Evolutionary conservation across 2,113 vertebrate genomes (phyloP).

Genomic region (Lutjanus erythropterus): DNA sequence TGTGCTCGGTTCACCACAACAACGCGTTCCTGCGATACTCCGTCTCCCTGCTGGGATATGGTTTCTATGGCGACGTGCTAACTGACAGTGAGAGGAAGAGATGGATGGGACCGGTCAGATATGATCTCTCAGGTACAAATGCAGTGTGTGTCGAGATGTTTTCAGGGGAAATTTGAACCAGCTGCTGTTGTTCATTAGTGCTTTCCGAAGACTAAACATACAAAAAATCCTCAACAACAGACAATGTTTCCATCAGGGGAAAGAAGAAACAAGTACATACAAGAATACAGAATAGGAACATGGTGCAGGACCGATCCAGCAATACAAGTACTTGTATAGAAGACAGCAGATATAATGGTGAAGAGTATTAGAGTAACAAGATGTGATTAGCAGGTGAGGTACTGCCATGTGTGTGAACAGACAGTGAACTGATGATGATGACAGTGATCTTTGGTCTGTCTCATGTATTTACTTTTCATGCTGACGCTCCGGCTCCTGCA

Average conservation of each 20-base stretch:
- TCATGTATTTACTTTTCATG: neutral
- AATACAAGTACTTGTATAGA: neutral
- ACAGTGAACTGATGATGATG: neutral
- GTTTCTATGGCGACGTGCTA: constrained; percentile 96
- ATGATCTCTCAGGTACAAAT: constrained; percentile 91
- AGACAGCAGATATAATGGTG: neutral
- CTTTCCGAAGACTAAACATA: neutral
- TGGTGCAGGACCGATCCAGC: neutral
- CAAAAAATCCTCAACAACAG: no score
- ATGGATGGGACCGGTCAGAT: constrained; percentile 96
- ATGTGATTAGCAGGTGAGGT: no score
- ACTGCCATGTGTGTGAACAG: no score
- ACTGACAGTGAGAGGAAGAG: constrained; percentile 95
- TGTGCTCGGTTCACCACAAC: constrained; percentile 91
- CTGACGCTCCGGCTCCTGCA: constrained; percentile 55
- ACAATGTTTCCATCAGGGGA: no score
- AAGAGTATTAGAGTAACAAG: neutral
- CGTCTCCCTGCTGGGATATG: constrained; percentile 94
- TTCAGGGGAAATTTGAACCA: neutral
- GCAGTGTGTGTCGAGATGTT: neutral
- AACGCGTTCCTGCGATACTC: constrained; percentile 90
- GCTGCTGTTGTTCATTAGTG: neutral
- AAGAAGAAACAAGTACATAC: no score
- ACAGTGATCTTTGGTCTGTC: neutral
- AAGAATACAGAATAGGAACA: neutral